Percentiles rank a stretch among this genome's conserved stretches.
These are phyloP conservation scores for Halcyon chelicuti DNA, from an alignment of 2,797 vertebrate genomes.

Conservation along the genomic window DNA sequence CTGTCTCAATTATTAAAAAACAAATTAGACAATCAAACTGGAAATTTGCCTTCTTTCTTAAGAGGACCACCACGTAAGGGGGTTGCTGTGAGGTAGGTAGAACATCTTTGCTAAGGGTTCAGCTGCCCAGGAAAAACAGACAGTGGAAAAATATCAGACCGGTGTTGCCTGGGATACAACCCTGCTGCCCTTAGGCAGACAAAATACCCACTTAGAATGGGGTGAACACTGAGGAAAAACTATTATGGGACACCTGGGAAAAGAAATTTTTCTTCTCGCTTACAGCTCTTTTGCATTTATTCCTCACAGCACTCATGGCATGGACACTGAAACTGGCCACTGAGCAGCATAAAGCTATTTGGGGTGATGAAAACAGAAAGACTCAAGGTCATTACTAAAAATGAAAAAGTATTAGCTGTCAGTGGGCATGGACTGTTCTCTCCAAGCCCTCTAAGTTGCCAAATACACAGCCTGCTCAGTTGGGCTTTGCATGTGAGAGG, in stretches of 20 bases:
- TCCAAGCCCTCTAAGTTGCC: not conserved
- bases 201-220: conserved; percentile 3
- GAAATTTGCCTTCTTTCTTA: conserved; percentile 17
- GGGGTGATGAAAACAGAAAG: not conserved
- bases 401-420: not conserved
- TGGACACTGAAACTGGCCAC: not conserved
- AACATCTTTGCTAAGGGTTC: not conserved
- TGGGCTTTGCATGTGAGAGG: conserved; percentile 14
- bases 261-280: not conserved
- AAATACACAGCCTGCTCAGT: not conserved
- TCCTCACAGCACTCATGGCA: not conserved
- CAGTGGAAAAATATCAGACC: not conserved
- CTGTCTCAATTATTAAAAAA: conserved; percentile 63
- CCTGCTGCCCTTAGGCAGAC: not conserved
- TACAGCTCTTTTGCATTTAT: conserved; percentile 10
- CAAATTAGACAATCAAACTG: conserved; percentile 47
- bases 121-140: not conserved
- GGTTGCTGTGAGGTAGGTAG: not conserved
- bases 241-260: not conserved
- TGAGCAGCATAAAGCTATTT: not conserved
- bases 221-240: not conserved
- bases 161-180: conserved; percentile 27
- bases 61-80: not conserved
- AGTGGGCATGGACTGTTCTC: not conserved
- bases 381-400: not conserved